These are phyloP conservation scores for Mesoclemmys tuberculata DNA, from an alignment of 2,113 vertebrate genomes.

Conservation along the genomic window DNA sequence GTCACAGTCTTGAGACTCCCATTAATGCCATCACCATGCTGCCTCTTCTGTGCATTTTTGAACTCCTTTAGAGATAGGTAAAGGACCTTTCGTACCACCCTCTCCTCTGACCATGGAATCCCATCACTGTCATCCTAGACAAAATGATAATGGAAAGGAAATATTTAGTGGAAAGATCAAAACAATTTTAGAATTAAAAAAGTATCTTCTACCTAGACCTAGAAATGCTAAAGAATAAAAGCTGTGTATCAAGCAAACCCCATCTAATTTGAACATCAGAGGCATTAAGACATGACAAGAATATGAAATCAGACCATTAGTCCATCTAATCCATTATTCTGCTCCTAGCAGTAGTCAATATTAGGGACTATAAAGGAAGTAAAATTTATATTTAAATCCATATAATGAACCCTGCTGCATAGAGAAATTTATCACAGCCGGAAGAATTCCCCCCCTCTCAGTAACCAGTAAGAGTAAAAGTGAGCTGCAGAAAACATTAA, in stretches of 20 bases:
- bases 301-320: not conserved
- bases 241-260: not conserved
- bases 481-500: not conserved
- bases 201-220: not conserved
- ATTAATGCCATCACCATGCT: conserved; percentile 86
- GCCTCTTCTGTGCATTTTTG: conserved; percentile 97
- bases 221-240: not conserved
- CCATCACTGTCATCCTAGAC: conserved; percentile 98
- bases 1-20: conserved; percentile 89
- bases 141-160: conserved; percentile 17
- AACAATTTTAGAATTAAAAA: not conserved
- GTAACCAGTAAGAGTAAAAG: not conserved
- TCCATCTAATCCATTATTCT: conserved; percentile 4
- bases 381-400: conserved; percentile 34
- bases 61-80: conserved; percentile 99
- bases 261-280: not conserved
- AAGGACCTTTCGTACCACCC: conserved; percentile 97
- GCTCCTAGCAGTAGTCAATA: not conserved
- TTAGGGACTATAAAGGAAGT: not conserved
- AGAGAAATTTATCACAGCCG: not conserved
- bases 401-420: not conserved
- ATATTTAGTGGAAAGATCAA: not conserved
- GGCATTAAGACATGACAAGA: conserved; percentile 3
- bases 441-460: not conserved
- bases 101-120: conserved; percentile 99